Evolutionary conservation across 2,888 invertebrate genomes (phyloP), one percentile per base, ranked within the genome.

Genomic region (Neoscelio sp.): DNA sequence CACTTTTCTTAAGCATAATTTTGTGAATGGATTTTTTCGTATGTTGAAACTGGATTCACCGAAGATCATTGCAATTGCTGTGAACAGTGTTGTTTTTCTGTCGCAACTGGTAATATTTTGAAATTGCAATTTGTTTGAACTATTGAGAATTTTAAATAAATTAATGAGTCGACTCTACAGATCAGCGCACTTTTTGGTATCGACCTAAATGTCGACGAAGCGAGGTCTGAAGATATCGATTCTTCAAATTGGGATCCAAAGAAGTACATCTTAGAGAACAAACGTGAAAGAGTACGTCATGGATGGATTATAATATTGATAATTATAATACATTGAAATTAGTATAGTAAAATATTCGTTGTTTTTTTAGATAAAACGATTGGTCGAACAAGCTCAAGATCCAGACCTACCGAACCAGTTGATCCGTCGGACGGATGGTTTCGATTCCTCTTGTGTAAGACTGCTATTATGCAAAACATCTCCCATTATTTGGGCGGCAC

Each of bases 71-170:
- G 96, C 96, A 0, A 94, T 96, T 35, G 95, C 96, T 8, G 93
- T 97, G 10, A 97, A 97, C 88, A 95, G 95, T 13, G 92, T 96
- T 10, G 94, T 97, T 80, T 96, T 96, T 90, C 92, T 97, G 10
- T 96, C 96, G 0, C 96, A 96, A 91, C 92, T 96, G 94, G 96
- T 96, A 91, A 73, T n/a, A n/a, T n/a, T n/a, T n/a, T n/a, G n/a
- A n/a, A n/a, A n/a, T n/a, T n/a, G n/a, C n/a, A n/a, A n/a, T n/a
- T n/a, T n/a, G n/a, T n/a, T n/a, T n/a, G n/a, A n/a, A n/a, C n/a
- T n/a, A n/a, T n/a, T n/a, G n/a, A n/a, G n/a, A n/a, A n/a, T 38
- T 35, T 56, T 56, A 23, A 7, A 56, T 28, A 28, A 6, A 42
- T 17, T 13, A 3, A 42, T 42, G 8, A 17, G 2, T 10, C n/a